phyloP scores from a whole-genome alignment of 2,888 invertebrate genomes.

The Nomada lathburiana region DNA sequence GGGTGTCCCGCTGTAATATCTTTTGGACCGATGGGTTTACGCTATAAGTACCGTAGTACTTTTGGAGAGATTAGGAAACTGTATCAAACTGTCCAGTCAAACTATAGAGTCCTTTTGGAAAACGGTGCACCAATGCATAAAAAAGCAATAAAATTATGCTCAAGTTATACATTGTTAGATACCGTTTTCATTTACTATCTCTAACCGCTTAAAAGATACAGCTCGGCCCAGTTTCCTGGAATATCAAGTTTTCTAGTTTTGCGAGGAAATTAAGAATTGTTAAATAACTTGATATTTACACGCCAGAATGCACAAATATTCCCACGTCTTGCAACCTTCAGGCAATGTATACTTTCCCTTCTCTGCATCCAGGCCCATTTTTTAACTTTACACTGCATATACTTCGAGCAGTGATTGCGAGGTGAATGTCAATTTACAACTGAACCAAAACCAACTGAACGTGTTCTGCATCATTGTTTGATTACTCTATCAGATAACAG shows the following conservation, averaged over 20 bases:
- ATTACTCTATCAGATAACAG: conserved; percentile 39
- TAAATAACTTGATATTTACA: conserved; percentile 65
- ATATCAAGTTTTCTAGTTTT: neutral
- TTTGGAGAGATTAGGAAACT: too few relatives aligned
- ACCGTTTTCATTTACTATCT: too few relatives aligned
- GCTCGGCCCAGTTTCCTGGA: too few relatives aligned
- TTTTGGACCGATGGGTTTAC: too few relatives aligned
- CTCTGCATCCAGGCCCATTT: conserved; percentile 47
- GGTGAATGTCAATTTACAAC: conserved; percentile 15
- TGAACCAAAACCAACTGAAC: conserved; percentile 10
- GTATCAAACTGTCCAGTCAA: too few relatives aligned
- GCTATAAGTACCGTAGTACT: too few relatives aligned
- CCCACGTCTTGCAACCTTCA: conserved; percentile 73
- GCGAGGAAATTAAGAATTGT: neutral
- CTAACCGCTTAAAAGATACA: too few relatives aligned
- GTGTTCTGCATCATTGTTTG: conserved; percentile 33
- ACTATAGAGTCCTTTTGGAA: too few relatives aligned
- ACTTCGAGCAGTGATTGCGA: neutral
- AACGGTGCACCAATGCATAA: too few relatives aligned
- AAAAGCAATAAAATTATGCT: too few relatives aligned
- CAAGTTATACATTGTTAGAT: too few relatives aligned
- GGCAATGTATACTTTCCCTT: conserved; percentile 70
- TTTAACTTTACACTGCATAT: neutral
- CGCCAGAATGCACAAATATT: conserved; percentile 68
- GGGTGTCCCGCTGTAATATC: too few relatives aligned